These are phyloP conservation scores for Caenorhabditis sp. DNA, from an alignment of 2,888 invertebrate genomes.

Conservation along the genomic window DNA sequence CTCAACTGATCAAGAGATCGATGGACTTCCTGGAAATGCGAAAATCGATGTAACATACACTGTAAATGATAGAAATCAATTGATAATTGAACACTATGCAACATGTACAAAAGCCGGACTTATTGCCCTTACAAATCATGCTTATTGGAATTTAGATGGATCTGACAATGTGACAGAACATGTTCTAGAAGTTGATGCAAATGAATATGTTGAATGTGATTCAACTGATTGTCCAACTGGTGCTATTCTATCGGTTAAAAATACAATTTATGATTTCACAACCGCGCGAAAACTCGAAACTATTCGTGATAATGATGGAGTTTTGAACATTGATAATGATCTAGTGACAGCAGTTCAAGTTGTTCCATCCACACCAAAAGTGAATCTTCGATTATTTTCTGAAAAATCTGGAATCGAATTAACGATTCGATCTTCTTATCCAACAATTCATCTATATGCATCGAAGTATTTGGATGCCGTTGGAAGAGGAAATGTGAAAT, in stretches of 20 bases:
- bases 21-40: constrained; percentile 56
- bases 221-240: constrained; percentile 43
- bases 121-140: constrained; percentile 51
- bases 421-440: constrained; percentile 51
- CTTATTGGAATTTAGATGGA: constrained; percentile 59
- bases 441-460: constrained; percentile 51
- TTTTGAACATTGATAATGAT: constrained; percentile 6
- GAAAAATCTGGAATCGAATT: constrained; percentile 50
- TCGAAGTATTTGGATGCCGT: constrained; percentile 31
- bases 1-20: constrained; percentile 17
- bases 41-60: constrained; percentile 56
- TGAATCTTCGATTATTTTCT: constrained; percentile 19
- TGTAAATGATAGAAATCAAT: constrained; percentile 55
- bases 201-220: constrained; percentile 43
- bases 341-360: not conserved
- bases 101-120: constrained; percentile 36
- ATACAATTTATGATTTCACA: constrained; percentile 22
- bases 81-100: constrained; percentile 54
- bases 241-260: constrained; percentile 8
- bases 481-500: constrained; percentile 32
- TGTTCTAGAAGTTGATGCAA: constrained; percentile 35
- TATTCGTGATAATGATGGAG: not conserved
- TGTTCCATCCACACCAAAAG: not conserved
- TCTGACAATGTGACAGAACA: constrained; percentile 39
- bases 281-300: constrained; percentile 7